Evolutionary conservation across 2,888 invertebrate species (phyloP).

Genomic region (Aspidiotus destructor): DNA sequence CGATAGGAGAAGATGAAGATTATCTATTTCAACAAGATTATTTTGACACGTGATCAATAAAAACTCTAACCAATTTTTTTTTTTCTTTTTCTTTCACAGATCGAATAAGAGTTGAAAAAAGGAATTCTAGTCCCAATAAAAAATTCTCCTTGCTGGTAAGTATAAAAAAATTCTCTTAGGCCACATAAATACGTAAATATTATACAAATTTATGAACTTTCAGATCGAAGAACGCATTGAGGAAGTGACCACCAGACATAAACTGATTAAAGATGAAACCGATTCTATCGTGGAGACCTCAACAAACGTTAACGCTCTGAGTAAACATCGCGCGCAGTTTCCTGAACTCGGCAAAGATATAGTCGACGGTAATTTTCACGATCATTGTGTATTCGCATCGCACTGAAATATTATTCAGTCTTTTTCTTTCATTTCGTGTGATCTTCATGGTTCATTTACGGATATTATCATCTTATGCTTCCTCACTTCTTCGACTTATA

Average conservation of each 20-base stretch:
- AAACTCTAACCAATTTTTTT: no score
- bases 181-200: not conserved
- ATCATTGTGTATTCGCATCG: not conserved
- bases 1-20: no score
- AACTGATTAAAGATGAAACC: slow-evolving; percentile 22
- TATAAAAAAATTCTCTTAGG: not conserved
- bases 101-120: not conserved
- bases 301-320: slow-evolving; percentile 36
- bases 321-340: slow-evolving; percentile 50
- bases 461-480: no score
- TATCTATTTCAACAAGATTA: no score
- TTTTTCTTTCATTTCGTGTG: no score
- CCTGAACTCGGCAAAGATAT: slow-evolving; percentile 61
- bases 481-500: no score
- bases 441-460: no score
- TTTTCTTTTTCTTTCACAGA: not conserved
- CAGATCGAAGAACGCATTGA: slow-evolving; percentile 46
- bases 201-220: not conserved
- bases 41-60: no score
- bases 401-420: not conserved
- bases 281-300: slow-evolving; percentile 34
- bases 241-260: slow-evolving; percentile 42
- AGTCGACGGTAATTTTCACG: slow-evolving; percentile 43
- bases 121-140: slow-evolving; percentile 22
- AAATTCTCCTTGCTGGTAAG: slow-evolving; percentile 12